Percentiles rank a stretch among this genome's conserved stretches.
Conservation (phyloP, 2,888 invertebrate genomes). For the Barypeithes pellucidus region DNA sequence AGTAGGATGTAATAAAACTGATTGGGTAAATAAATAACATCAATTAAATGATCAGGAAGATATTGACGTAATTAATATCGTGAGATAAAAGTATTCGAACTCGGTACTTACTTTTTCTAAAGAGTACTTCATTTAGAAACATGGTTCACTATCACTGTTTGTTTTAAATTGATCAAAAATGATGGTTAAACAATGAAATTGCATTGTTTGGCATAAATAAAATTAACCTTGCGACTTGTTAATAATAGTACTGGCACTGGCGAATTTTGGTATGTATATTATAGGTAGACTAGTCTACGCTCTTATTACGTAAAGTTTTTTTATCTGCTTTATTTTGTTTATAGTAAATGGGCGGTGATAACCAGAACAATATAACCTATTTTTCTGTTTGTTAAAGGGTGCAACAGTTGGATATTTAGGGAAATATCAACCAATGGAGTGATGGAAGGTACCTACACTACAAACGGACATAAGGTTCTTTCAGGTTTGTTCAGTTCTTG, state of each 20-base stretch:
- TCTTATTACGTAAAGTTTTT: conserved; percentile 34
- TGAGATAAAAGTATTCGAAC: background rate
- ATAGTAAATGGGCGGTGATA: background rate
- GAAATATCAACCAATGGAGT: no score
- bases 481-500: no score
- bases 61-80: background rate
- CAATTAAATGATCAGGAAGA: background rate
- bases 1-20: background rate
- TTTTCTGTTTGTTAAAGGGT: no score
- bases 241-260: conserved; percentile 19
- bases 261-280: background rate
- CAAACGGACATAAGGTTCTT: no score
- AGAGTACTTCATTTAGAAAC: conserved; percentile 22
- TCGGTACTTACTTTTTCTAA: conserved; percentile 36
- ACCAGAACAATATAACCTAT: no score
- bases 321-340: conserved; percentile 37
- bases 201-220: conserved; percentile 38
- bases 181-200: conserved; percentile 22
- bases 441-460: no score
- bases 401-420: no score
- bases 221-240: conserved; percentile 38
- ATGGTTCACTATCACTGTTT: conserved; percentile 17
- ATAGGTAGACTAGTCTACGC: conserved; percentile 27
- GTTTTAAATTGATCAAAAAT: conserved; percentile 8
- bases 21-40: background rate